Evolutionary conservation across 2,888 invertebrate genomes (phyloP), one percentile per base, ranked within the genome.

Genomic region (Conops quadrifasciatus): DNA sequence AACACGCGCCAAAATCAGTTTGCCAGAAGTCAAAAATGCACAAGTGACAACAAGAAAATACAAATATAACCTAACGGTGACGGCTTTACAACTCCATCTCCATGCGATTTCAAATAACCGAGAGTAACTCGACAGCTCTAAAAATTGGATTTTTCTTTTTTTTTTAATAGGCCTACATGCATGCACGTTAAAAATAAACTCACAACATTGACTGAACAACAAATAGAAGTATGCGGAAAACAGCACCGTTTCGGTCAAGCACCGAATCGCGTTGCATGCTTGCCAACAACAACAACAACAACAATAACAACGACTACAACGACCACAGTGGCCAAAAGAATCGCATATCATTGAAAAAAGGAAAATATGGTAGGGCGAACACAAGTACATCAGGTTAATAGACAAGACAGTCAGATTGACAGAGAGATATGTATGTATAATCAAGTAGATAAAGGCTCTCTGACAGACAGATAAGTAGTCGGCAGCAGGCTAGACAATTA

Each of bases 1-100:
- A 51, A 65, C 65, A 65, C 65, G 65, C 65, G 65, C 65, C 65
- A 65, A 65, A 65, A 65, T 64, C 9, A 30, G 28, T 53, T 30
- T 36, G 36, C 36, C 36, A 36, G 9, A 4, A 36, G 9, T 36
- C 36, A 36, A 36, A 36, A 36, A 36, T 36, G 36, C 4, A 36
- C 36, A 36, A 36, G 36, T n/a, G 9, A 16, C 53, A 21, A 16
- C 19, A 19, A 19, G 24, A 53, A 53, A 53, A 53, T 21, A 53
- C 36, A 9, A 36, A 51, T 51, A 51, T 5, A 62, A 43, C 11
- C 13, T 13, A 0, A 36, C 15, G 21, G 45, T 43, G 43, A 62
- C 62, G 30, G 36, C 24, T 62, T 62, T 45, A 36, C 45, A 19
- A 43, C 62, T 26, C 13, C 21, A 43, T 62, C 43, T 36, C 21